Percentiles rank a stretch among this genome's conserved stretches.
phyloP scores from a whole-genome alignment of 2,888 invertebrate species.

The Cerceris rybyensis region DNA sequence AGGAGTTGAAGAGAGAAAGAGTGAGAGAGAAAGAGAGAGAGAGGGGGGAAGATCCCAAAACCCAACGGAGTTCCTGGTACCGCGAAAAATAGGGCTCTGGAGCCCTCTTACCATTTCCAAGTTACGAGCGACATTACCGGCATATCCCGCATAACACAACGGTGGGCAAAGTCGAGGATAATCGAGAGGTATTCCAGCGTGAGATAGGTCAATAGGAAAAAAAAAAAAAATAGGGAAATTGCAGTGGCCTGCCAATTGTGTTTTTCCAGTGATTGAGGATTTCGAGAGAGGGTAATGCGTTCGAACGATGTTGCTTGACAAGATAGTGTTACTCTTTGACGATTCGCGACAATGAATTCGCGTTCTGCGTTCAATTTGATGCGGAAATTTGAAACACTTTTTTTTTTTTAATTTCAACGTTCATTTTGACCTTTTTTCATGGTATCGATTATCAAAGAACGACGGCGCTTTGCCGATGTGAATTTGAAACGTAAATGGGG shows the following conservation, averaged over 20 bases:
- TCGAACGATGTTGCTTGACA: not conserved
- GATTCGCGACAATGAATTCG: not conserved
- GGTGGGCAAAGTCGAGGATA: constrained; percentile 55
- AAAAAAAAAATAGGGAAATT: constrained; percentile 33
- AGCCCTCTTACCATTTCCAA: constrained; percentile 64
- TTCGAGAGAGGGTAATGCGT: constrained; percentile 3
- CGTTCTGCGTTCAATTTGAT: too few species aligned
- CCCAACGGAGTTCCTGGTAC: constrained; percentile 55
- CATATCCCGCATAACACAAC: constrained; percentile 59
- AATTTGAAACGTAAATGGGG: too few species aligned
- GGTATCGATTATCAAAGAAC: too few species aligned
- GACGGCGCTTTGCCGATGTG: too few species aligned
- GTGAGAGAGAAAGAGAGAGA: constrained; percentile 2
- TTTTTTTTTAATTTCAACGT: too few species aligned
- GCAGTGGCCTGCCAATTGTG: constrained; percentile 10
- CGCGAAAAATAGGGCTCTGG: constrained; percentile 62
- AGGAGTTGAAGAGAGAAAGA: not conserved
- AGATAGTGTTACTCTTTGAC: not conserved
- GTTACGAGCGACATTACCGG: constrained; percentile 64
- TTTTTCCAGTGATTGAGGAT: constrained; percentile 27
- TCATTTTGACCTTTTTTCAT: too few species aligned
- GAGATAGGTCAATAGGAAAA: constrained; percentile 33
- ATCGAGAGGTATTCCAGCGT: constrained; percentile 44
- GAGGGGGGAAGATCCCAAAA: constrained; percentile 48
- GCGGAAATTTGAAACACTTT: too few species aligned